Conservation (phyloP, 2,888 invertebrate genomes). For the Drosophila algonquin region DNA sequence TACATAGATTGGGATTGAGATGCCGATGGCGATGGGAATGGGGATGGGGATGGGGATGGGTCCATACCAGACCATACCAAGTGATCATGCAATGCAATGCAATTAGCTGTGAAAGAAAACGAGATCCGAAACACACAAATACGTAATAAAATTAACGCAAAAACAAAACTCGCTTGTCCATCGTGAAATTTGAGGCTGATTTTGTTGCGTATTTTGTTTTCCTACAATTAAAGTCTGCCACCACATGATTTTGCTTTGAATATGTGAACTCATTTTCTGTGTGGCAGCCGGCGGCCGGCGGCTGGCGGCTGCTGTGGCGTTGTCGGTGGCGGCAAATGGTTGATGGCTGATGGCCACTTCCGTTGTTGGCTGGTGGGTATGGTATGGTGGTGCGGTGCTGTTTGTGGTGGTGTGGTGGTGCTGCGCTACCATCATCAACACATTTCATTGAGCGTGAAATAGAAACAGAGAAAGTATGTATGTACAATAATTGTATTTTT, state of each 20-base stretch:
- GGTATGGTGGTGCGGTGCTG: slow-evolving; percentile 6
- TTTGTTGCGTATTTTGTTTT: slow-evolving; percentile 46
- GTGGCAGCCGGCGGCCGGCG: slow-evolving; percentile 5
- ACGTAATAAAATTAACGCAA: slow-evolving; percentile 68
- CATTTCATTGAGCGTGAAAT: slow-evolving; percentile 83
- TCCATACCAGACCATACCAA: slow-evolving; percentile 38
- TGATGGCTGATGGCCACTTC: slow-evolving; percentile 67
- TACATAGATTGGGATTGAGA: slow-evolving; percentile 15
- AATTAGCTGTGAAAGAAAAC: slow-evolving; percentile 57
- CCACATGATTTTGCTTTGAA: slow-evolving; percentile 39
- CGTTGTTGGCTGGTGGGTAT: slow-evolving; percentile 51
- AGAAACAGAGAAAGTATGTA: slow-evolving; percentile 82
- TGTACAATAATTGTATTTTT: slow-evolving; percentile 67
- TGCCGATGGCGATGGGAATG: slow-evolving; percentile 20
- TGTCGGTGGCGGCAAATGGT: slow-evolving; percentile 15
- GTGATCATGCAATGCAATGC: slow-evolving; percentile 69
- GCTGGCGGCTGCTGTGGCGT: slow-evolving; percentile 44
- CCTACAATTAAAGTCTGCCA: slow-evolving; percentile 39
- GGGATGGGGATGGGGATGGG: slow-evolving; percentile 40
- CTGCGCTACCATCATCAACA: slow-evolving; percentile 73
- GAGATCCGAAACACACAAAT: slow-evolving; percentile 43
- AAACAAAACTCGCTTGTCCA: slow-evolving; percentile 59
- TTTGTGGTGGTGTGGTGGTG: slow-evolving; percentile 25
- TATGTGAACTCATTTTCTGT: slow-evolving; percentile 66
- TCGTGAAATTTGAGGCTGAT: slow-evolving; percentile 51